Base-by-base conservation (phyloP, 2,113 vertebrate genomes). In the Eulacestoma nigropectus region DNA sequence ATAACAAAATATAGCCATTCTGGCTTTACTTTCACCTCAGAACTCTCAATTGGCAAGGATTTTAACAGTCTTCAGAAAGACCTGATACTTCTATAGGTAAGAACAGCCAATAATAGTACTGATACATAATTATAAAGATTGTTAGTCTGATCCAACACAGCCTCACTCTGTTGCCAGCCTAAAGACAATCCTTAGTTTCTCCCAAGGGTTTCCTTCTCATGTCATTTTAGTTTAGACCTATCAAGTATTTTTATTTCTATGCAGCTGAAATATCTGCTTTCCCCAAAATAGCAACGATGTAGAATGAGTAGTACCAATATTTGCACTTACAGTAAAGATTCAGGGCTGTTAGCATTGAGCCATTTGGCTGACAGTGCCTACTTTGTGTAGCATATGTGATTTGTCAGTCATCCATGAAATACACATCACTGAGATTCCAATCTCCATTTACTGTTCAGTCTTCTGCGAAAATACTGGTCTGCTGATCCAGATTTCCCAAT, bases 321-420 rank as follows among this genome's bases (percentile, higher is more conserved):
- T 88, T 94, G 87, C 78, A 53, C 79, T 90, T 93, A 82, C 17
- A 91, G 86, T 77, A 50, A 49, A 55, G 82, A 83, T 57, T 50
- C 65, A 37, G 35, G 96, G 96, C 93, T 95, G 60, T 91, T 90
- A 78, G 85, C 92, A 50, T 67, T 73, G 83, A 94, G 75, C 68
- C 49, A 46, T 85, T 97, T 94, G 96, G 93, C 84, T 94, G 60
- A 79, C 88, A 85, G 89, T 89, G 85, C 91, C 92, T 72, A 68
- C 82, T 92, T 91, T 85, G 57, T 62, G 77, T 37, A 62, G 50
- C 79, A 27, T 80, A 83, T 95, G 62, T 88, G 89, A 89, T 90
- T 96, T 96, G 91, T 72, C 77, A 95, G 12, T 95, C 95, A 69
- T 47, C 42, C 91, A 59, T 74, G 63, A 93, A 96, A 93, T 62